Evolutionary conservation across 2,113 vertebrate species (phyloP).

Genomic region (Chitala chitala): DNA sequence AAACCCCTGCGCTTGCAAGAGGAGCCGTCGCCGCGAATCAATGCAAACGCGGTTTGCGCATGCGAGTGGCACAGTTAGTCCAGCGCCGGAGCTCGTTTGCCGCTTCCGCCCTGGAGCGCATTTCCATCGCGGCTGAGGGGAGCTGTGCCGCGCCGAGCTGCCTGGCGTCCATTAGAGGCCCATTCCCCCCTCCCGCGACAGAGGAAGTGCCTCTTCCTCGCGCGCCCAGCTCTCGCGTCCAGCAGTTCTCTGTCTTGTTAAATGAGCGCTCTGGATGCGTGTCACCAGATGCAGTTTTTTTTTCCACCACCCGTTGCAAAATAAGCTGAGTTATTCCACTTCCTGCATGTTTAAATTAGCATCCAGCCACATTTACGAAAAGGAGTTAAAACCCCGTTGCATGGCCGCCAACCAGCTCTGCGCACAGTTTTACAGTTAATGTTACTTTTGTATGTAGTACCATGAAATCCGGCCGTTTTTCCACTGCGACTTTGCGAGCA

Average conservation of each 20-base stretch:
- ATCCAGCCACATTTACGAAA: neutral
- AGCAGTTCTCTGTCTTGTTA: neutral
- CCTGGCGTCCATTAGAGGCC: neutral
- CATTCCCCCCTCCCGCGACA: neutral
- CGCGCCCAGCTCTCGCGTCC: neutral
- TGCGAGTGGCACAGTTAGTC: neutral
- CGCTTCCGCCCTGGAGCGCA: neutral
- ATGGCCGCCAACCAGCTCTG: too few relatives aligned
- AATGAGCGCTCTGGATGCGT: neutral
- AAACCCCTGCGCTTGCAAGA: neutral
- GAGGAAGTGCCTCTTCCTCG: neutral
- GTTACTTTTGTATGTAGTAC: neutral
- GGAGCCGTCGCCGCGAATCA: neutral
- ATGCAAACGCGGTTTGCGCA: neutral
- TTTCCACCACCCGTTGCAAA: neutral
- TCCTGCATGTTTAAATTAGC: conserved; percentile 1
- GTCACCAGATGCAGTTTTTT: neutral
- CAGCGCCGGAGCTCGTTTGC: neutral
- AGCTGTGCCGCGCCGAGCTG: neutral
- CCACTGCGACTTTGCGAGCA: neutral
- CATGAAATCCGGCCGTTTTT: conserved; percentile 1
- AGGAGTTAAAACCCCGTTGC: too few relatives aligned
- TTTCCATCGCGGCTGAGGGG: neutral
- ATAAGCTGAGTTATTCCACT: neutral
- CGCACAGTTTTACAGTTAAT: neutral